These are phyloP conservation scores for Dinomys branickii DNA, from an alignment of 2,113 vertebrate genomes.

Conservation along the genomic window DNA sequence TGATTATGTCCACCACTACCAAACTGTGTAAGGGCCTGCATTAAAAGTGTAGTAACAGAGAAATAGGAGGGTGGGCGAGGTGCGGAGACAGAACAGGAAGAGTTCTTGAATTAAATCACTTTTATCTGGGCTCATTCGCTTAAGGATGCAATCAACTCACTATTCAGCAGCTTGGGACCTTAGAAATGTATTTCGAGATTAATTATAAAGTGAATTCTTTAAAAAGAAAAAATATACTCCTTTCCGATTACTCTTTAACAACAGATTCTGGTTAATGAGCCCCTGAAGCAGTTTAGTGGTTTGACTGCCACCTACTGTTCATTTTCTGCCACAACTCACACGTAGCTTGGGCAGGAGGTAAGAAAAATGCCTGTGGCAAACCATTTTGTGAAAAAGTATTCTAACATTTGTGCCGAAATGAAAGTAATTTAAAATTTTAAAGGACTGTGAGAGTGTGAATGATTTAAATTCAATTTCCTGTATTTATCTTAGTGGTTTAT, in stretches of 20 bases:
- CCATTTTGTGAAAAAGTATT: conserved; percentile 38
- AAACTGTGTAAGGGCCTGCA: not conserved
- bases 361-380: not conserved
- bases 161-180: conserved; percentile 45
- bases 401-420: not conserved
- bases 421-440: conserved; percentile 20
- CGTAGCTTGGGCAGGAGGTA: not conserved
- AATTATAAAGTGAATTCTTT: conserved; percentile 80
- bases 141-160: conserved; percentile 47
- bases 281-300: conserved; percentile 83
- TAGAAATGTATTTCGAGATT: conserved; percentile 73
- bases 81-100: conserved; percentile 19
- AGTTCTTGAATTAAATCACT: conserved; percentile 54
- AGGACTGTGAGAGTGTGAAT: accelerated
- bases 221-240: conserved; percentile 59
- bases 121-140: conserved; percentile 54
- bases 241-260: conserved; percentile 50
- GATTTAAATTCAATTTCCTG: not conserved
- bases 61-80: not conserved
- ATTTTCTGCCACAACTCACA: conserved; percentile 34
- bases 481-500: not conserved
- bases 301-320: conserved; percentile 89
- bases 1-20: conserved; percentile 17
- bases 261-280: conserved; percentile 57
- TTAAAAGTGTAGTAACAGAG: conserved; percentile 62